phyloP scores from a whole-genome alignment of 2,113 vertebrate species.

The Clupea harengus region DNA sequence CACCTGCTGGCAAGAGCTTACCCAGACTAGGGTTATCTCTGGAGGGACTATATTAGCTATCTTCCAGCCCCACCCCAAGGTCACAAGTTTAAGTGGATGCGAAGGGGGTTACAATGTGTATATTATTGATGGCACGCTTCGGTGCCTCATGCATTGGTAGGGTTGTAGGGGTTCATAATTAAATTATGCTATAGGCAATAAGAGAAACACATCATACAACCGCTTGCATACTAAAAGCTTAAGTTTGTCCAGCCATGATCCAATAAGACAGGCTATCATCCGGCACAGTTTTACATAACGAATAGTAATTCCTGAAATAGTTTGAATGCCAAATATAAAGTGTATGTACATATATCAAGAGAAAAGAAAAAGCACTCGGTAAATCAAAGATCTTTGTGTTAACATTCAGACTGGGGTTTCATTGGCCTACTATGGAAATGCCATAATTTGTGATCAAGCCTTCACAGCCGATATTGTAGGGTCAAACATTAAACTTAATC shows the following conservation, averaged over 20 bases:
- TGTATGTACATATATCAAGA: no score
- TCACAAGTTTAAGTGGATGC: constrained; percentile 14
- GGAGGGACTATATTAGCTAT: constrained; percentile 24
- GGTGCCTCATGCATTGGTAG: background rate
- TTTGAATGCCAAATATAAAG: no score
- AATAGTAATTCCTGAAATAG: no score
- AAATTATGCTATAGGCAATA: constrained; percentile 2
- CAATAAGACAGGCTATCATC: no score
- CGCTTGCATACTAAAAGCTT: background rate
- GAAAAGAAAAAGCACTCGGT: no score
- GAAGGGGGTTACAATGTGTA: background rate
- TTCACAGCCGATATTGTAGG: background rate
- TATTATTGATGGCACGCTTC: background rate
- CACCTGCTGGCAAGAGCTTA: constrained; percentile 8
- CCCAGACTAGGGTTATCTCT: background rate
- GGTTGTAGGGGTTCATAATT: background rate
- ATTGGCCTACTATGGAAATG: background rate
- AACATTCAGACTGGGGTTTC: no score
- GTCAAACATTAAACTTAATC: no score
- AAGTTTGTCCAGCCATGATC: background rate
- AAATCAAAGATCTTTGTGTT: no score
- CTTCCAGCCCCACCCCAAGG: background rate
- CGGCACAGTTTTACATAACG: no score
- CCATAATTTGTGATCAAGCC: background rate
- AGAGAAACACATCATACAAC: background rate